Evolutionary conservation across 2,888 invertebrate genomes (phyloP).

Genomic region (Mesodorylaimus sp.): DNA sequence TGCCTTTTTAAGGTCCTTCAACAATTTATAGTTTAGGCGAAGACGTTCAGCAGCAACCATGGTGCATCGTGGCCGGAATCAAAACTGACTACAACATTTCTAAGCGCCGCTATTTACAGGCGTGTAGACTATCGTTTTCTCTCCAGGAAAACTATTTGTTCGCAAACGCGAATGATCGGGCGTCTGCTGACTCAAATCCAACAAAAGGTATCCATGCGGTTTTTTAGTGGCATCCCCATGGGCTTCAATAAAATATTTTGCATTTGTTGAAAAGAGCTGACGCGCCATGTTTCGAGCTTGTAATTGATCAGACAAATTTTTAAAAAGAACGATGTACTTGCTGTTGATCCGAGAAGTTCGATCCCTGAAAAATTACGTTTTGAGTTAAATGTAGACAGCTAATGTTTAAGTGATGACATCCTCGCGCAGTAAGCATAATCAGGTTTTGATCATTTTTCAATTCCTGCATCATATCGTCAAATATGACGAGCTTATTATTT

Average conservation of each 20-base stretch:
- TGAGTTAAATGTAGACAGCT: slow-evolving; percentile 5
- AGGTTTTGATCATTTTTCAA: slow-evolving; percentile 2
- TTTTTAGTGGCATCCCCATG: slow-evolving; percentile 4
- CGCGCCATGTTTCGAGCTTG: neutral
- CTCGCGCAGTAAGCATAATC: neutral
- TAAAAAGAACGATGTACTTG: slow-evolving; percentile 7
- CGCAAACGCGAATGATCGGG: neutral
- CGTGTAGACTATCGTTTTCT: no score
- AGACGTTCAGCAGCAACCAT: no score
- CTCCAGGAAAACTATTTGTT: no score
- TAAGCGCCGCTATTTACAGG: no score
- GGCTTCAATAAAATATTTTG: slow-evolving; percentile 4
- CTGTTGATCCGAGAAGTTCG: slow-evolving; percentile 5
- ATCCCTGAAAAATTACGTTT: slow-evolving; percentile 6
- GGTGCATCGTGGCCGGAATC: no score
- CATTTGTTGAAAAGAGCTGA: slow-evolving; percentile 5
- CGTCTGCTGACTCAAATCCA: slow-evolving; percentile 6
- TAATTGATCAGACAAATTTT: slow-evolving; percentile 6
- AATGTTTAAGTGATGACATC: slow-evolving; percentile 4
- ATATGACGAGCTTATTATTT: neutral
- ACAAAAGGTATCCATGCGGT: slow-evolving; percentile 8
- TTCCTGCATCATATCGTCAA: slow-evolving; percentile 9
- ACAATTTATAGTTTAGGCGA: no score
- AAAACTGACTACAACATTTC: no score
- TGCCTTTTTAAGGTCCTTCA: neutral